Conservation (phyloP, 2,888 invertebrate species). For the Drosophila recens region DNA sequence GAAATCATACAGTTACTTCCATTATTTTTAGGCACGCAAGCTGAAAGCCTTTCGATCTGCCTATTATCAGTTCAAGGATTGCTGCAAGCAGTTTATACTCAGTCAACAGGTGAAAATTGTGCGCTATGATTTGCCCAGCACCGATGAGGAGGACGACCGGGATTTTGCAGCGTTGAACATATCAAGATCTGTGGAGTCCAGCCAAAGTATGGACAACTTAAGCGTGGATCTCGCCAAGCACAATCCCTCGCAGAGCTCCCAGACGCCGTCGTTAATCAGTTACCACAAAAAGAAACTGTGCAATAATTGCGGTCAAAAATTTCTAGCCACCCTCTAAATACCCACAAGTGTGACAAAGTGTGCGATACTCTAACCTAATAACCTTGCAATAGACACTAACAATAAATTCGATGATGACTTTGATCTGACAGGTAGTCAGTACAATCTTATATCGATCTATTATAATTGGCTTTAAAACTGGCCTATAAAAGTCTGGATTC, state of each 20-base stretch:
- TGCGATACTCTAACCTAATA: neutral
- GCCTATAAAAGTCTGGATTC: constrained; percentile 49
- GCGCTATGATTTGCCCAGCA: constrained; percentile 64
- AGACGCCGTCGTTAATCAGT: neutral
- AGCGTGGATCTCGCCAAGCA: neutral
- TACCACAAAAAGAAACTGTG: constrained; percentile 47
- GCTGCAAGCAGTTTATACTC: constrained; percentile 71
- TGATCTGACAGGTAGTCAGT: constrained; percentile 47
- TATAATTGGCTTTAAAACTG: constrained; percentile 41
- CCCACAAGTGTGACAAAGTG: neutral
- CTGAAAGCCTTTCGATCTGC: constrained; percentile 61
- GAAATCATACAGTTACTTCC: rapidly evolving
- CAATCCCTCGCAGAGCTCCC: neutral
- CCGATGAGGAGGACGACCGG: constrained; percentile 53
- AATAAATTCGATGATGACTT: constrained; percentile 37
- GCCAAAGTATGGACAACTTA: neutral
- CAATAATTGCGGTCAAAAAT: constrained; percentile 52
- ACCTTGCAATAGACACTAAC: constrained; percentile 4
- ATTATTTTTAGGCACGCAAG: constrained; percentile 48
- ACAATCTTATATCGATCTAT: constrained; percentile 17
- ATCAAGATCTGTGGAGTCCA: neutral
- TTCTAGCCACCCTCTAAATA: constrained; percentile 84
- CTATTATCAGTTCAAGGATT: constrained; percentile 71
- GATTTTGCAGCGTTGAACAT: neutral
- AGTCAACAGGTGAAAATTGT: constrained; percentile 58